These are phyloP conservation scores for Epinephelus awoara DNA, from an alignment of 2,797 vertebrate genomes.

Conservation along the genomic window DNA sequence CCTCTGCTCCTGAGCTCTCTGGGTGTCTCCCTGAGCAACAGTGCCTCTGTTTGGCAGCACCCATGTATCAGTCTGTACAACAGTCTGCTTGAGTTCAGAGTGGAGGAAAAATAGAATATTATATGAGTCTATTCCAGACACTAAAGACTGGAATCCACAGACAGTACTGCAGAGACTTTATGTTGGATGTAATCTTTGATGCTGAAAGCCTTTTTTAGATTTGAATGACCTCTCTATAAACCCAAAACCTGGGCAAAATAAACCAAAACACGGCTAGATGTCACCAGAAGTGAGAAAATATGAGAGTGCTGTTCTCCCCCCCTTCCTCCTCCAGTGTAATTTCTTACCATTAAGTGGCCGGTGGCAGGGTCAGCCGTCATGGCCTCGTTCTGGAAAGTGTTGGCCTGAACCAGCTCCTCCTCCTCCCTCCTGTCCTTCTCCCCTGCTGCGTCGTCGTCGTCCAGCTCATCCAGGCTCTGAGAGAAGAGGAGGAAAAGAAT, in stretches of 20 bases:
- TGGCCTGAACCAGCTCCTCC: slow-evolving; percentile 93
- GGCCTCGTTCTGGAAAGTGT: slow-evolving; percentile 95
- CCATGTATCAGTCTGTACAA: slow-evolving; percentile 37
- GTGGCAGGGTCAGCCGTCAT: slow-evolving; percentile 84
- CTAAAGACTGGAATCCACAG: not conserved
- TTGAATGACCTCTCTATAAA: not conserved
- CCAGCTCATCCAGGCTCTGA: slow-evolving; percentile 96
- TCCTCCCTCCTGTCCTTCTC: slow-evolving; percentile 91
- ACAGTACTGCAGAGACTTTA: not conserved
- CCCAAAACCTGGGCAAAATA: too few species aligned
- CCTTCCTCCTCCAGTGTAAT: not conserved
- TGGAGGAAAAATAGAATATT: not conserved
- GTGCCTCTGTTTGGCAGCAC: slow-evolving; percentile 77
- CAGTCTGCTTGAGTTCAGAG: not conserved
- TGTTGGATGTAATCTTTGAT: not conserved
- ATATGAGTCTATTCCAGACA: not conserved
- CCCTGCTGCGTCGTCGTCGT: slow-evolving; percentile 92
- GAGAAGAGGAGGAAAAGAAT: slow-evolving; percentile 23
- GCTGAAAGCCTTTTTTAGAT: not conserved
- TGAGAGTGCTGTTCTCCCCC: not conserved
- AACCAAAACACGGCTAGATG: not conserved
- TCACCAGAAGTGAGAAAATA: not conserved
- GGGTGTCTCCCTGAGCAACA: slow-evolving; percentile 73
- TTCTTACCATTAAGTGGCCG: slow-evolving; percentile 86
- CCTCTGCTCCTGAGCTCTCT: slow-evolving; percentile 23